Percentiles rank a stretch among this genome's conserved stretches.
These are phyloP conservation scores for Eucidaris tribuloides DNA, from an alignment of 35 echinoderm and acorn worm genomes.

Conservation along the genomic window DNA sequence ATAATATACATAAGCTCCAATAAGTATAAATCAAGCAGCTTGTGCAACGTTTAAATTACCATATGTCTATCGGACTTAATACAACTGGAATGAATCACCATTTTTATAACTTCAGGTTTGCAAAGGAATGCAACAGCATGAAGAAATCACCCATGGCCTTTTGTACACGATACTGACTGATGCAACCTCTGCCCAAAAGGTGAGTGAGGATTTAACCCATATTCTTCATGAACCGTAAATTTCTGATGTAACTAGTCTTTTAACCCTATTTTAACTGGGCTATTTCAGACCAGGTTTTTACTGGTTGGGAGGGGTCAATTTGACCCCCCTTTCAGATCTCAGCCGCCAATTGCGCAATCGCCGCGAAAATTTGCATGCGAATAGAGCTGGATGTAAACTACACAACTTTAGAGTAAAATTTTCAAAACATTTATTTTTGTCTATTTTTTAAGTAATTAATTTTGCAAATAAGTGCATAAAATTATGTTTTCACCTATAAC, in stretches of 20 bases:
- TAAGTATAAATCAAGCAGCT: not conserved
- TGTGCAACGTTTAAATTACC: not conserved
- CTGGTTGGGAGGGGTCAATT: not conserved
- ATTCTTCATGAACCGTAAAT: not conserved
- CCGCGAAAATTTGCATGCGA: not conserved
- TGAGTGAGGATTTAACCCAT: not conserved
- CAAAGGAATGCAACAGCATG: slow-evolving; percentile 80
- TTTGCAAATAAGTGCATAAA: too few species aligned
- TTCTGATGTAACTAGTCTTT: not conserved
- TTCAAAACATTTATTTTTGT: too few species aligned
- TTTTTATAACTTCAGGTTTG: slow-evolving; percentile 47
- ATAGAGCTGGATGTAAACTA: too few species aligned
- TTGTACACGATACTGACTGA: slow-evolving; percentile 85
- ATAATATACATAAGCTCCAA: not conserved
- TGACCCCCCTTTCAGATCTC: not conserved
- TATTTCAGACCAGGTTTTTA: not conserved
- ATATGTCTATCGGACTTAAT: not conserved
- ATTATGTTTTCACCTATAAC: too few species aligned
- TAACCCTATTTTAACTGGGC: not conserved
- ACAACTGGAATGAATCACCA: not conserved
- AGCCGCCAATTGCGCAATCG: not conserved
- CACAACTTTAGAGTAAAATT: too few species aligned
- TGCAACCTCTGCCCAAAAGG: slow-evolving; percentile 66
- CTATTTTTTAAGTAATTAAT: too few species aligned
- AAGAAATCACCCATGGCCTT: slow-evolving; percentile 87